Percentiles rank a stretch among this genome's conserved stretches.
Evolutionary conservation across 2,797 vertebrate species (phyloP).

Genomic region (Acridotheres tristis): DNA sequence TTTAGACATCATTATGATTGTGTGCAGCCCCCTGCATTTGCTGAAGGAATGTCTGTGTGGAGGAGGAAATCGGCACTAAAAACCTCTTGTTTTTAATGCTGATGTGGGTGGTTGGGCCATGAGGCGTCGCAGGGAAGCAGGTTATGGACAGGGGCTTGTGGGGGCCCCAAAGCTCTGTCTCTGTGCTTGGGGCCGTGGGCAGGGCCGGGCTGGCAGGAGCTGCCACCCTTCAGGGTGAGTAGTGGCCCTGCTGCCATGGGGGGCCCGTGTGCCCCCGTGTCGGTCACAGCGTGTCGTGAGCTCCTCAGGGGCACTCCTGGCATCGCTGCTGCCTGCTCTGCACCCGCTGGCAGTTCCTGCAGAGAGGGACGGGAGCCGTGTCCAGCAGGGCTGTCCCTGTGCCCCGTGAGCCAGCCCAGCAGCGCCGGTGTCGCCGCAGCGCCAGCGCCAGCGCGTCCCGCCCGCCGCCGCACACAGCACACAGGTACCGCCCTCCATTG

Average conservation of each 20-base stretch:
- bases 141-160: not conserved
- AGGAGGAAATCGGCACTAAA: not conserved
- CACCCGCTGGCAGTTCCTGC: accelerated
- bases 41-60: not conserved
- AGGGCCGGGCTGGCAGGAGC: not conserved
- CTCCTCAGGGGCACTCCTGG: not conserved
- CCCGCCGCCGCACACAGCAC: accelerated
- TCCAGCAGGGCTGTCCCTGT: not conserved
- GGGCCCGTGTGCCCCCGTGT: accelerated
- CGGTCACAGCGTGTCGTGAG: accelerated
- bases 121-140: not conserved
- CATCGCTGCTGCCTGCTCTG: accelerated
- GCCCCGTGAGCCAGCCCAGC: not conserved
- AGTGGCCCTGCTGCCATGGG: not conserved
- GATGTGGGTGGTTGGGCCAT: accelerated
- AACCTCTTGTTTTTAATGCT: not conserved
- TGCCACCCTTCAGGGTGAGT: not conserved
- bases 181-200: accelerated
- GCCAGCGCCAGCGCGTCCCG: accelerated
- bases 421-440: accelerated
- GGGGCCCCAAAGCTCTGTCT: not conserved
- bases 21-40: not conserved
- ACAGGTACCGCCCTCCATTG: not conserved
- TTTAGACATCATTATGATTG: not conserved
- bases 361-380: accelerated